phyloP scores from a whole-genome alignment of 2,113 vertebrate species.

The Microcebus jonahi region DNA sequence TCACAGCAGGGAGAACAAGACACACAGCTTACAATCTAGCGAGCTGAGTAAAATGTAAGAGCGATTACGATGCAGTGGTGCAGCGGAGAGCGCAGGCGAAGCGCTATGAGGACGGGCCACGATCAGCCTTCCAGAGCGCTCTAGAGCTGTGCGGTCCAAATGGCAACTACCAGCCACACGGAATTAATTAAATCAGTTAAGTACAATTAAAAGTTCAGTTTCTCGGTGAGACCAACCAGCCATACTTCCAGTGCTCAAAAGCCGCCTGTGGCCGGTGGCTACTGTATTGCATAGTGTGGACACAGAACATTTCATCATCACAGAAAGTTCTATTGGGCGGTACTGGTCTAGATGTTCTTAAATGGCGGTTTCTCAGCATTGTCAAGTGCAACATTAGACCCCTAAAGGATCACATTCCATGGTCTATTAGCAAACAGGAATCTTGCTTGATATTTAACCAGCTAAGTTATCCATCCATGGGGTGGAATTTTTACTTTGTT shows the following conservation, averaged over 20 bases:
- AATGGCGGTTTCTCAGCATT: neutral
- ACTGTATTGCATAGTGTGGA: neutral
- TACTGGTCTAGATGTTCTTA: neutral
- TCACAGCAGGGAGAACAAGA: neutral
- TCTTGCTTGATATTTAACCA: conserved; percentile 49
- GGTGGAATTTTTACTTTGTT: conserved; percentile 6
- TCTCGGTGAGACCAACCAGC: neutral
- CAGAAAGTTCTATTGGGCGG: neutral
- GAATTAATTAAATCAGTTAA: neutral
- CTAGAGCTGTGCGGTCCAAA: neutral
- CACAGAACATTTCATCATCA: neutral
- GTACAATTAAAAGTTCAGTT: neutral
- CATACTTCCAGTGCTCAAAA: neutral
- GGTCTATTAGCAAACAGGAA: neutral
- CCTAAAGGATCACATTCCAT: neutral
- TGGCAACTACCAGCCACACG: neutral
- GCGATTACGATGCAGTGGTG: no score
- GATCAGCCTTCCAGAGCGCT: neutral
- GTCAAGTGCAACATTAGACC: neutral
- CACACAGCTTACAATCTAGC: neutral
- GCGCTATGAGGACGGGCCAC: neutral
- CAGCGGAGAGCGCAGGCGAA: neutral
- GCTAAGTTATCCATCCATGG: neutral
- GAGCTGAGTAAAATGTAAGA: neutral
- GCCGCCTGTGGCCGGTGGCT: neutral